Percentiles rank a stretch among this genome's conserved stretches.
These are phyloP conservation scores for Styela clava DNA, from an alignment of 23 tunicate species.

Conservation along the genomic window DNA sequence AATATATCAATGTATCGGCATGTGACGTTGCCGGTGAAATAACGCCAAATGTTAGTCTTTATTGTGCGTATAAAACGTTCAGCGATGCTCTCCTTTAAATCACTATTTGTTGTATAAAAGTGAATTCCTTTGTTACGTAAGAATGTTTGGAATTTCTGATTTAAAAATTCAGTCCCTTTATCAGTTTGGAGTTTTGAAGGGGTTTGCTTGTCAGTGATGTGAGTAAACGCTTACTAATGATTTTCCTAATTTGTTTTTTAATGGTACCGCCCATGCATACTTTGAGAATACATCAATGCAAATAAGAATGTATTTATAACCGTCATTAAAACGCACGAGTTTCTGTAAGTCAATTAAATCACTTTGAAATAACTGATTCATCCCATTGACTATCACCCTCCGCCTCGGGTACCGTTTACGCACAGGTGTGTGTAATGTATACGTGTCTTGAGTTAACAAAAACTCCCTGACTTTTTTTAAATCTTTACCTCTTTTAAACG, in stretches of 20 bases:
- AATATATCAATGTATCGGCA: not conserved
- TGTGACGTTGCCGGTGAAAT: not conserved
- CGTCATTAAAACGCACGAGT: not conserved
- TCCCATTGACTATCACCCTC: not conserved
- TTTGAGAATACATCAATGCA: not conserved
- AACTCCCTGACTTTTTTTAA: not conserved
- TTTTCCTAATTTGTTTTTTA: not conserved
- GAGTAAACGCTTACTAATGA: not conserved
- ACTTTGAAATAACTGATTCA: not conserved
- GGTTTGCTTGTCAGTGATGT: not conserved
- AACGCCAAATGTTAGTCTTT: not conserved
- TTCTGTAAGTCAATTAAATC: not conserved
- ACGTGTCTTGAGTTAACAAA: not conserved
- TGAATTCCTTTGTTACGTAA: not conserved
- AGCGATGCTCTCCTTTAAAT: not conserved
- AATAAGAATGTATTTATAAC: not conserved
- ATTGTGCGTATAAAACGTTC: not conserved
- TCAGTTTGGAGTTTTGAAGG: not conserved
- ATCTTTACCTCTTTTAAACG: too few relatives aligned
- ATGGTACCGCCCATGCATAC: not conserved
- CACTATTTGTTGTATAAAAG: not conserved
- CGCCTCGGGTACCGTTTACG: not conserved
- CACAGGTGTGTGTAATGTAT: not conserved
- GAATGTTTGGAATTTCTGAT: not conserved
- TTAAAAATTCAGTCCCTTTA: not conserved